A percentile compares a stretch with the other conserved stretches of the same genome.
These are phyloP conservation scores for Taenioides sp. DNA, from an alignment of 2,797 vertebrate genomes.

Conservation along the genomic window DNA sequence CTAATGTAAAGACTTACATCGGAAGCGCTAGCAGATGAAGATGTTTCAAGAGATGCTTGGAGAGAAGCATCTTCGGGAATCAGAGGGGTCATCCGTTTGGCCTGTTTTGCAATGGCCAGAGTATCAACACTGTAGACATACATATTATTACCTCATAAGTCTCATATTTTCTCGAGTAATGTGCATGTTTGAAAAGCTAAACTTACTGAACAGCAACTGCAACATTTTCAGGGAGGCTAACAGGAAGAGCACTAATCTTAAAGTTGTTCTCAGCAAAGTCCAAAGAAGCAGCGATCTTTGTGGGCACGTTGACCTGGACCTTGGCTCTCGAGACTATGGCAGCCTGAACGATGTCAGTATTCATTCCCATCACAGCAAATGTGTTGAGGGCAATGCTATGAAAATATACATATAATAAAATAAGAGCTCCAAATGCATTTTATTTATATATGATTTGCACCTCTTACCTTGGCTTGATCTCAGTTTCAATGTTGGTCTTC, in stretches of 20 bases:
- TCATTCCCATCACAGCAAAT: conserved; percentile 80
- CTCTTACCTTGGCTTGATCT: conserved; percentile 77
- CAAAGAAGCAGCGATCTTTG: conserved; percentile 61
- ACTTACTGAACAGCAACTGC: conserved; percentile 67
- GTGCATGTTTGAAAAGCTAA: neutral
- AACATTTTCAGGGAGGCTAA: conserved; percentile 70
- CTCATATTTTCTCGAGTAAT: neutral
- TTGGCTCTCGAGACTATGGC: conserved; percentile 67
- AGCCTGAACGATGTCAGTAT: conserved; percentile 77
- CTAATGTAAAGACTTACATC: neutral
- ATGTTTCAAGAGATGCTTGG: neutral
- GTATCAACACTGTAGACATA: conserved; percentile 75
- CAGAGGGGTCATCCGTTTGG: conserved; percentile 74
- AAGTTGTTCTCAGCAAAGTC: conserved; percentile 75
- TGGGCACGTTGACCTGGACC: conserved; percentile 60
- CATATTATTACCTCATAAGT: neutral
- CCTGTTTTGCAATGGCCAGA: conserved; percentile 78
- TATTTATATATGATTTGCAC: conserved; percentile 4
- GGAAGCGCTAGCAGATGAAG: neutral
- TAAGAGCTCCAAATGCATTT: neutral
- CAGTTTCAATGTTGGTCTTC: conserved; percentile 72
- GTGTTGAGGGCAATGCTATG: conserved; percentile 75
- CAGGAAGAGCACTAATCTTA: conserved; percentile 77
- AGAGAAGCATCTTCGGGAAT: conserved; percentile 49
- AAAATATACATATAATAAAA: conserved; percentile 12